Conservation (phyloP, 2,888 invertebrate species). For the Globia sparganii region DNA sequence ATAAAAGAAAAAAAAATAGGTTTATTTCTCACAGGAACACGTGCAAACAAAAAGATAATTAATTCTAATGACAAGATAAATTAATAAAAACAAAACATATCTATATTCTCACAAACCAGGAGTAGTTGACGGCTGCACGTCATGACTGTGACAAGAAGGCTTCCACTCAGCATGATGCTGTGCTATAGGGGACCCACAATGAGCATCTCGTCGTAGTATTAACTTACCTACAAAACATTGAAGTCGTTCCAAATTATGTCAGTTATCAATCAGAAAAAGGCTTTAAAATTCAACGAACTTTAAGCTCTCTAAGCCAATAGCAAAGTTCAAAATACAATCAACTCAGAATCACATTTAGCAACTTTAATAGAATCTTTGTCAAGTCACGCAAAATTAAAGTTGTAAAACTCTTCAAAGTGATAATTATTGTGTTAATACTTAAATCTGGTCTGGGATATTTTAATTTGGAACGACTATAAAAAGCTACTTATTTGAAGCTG, state of each 20-base stretch:
- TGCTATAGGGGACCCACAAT: too few species aligned
- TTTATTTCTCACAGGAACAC: too few species aligned
- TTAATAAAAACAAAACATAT: too few species aligned
- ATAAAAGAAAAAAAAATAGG: too few species aligned
- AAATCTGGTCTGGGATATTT: slow-evolving; percentile 31
- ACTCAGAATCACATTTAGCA: slow-evolving; percentile 33
- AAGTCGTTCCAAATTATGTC: background rate
- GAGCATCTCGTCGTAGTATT: background rate
- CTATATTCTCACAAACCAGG: too few species aligned
- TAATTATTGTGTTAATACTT: slow-evolving; percentile 45
- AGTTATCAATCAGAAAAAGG: background rate
- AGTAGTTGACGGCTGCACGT: too few species aligned
- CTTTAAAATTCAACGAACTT: slow-evolving; percentile 6
- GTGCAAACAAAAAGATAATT: too few species aligned
- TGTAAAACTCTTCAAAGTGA: slow-evolving; percentile 30
- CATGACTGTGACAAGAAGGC: too few species aligned
- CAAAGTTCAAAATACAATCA: slow-evolving; percentile 27
- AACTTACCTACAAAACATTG: background rate
- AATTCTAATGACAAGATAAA: too few species aligned
- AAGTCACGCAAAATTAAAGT: slow-evolving; percentile 40
- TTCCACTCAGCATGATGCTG: too few species aligned
- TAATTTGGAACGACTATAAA: slow-evolving; percentile 45
- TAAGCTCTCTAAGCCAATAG: background rate
- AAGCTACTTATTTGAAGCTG: slow-evolving; percentile 41
- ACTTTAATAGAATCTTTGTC: slow-evolving; percentile 44